A percentile compares a stretch with the other conserved stretches of the same genome.
phyloP scores from a whole-genome alignment of 2,797 vertebrate genomes.

The Novumbra hubbsi region DNA sequence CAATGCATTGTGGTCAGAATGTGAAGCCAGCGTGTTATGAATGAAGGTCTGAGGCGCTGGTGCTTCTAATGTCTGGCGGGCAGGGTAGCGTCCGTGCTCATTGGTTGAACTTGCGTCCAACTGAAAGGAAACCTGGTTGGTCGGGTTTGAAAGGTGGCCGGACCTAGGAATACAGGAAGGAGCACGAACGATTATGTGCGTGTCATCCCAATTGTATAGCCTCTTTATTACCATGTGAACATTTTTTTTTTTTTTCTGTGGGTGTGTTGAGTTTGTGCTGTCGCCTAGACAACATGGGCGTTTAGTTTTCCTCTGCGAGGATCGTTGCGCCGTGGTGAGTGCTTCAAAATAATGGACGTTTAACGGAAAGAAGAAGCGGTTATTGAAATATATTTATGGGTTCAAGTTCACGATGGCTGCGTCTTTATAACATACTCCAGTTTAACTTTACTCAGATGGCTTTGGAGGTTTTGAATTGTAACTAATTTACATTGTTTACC shows the following conservation, averaged over 20 bases:
- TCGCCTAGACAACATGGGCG: slow-evolving; percentile 98
- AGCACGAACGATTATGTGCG: slow-evolving; percentile 81
- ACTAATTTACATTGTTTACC: slow-evolving; percentile 99
- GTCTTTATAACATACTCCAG: slow-evolving; percentile 97
- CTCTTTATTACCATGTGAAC: slow-evolving; percentile 96
- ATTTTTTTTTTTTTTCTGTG: slow-evolving; percentile 72
- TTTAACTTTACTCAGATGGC: slow-evolving; percentile 88
- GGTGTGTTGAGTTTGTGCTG: slow-evolving; percentile 81
- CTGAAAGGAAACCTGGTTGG: slow-evolving; percentile 45
- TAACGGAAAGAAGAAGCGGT: slow-evolving; percentile 77
- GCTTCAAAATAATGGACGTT: slow-evolving; percentile 95
- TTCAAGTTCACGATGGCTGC: slow-evolving; percentile 94
- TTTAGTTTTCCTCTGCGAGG: slow-evolving; percentile 99
- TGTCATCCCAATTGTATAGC: slow-evolving; percentile 97
- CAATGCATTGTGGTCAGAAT: slow-evolving; percentile 75
- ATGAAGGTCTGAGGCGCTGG: slow-evolving; percentile 75
- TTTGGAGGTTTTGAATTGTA: slow-evolving; percentile 90
- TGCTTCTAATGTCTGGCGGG: slow-evolving; percentile 59
- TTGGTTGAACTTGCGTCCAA: slow-evolving; percentile 39
- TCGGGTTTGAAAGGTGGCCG: background rate
- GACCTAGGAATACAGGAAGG: background rate
- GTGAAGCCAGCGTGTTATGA: slow-evolving; percentile 64
- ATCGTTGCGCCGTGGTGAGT: slow-evolving; percentile 99
- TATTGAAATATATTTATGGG: slow-evolving; percentile 95
- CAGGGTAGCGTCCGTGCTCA: slow-evolving; percentile 61